Evolutionary conservation across 2,797 vertebrate species (phyloP).

Genomic region (Tenualosa ilisha): DNA sequence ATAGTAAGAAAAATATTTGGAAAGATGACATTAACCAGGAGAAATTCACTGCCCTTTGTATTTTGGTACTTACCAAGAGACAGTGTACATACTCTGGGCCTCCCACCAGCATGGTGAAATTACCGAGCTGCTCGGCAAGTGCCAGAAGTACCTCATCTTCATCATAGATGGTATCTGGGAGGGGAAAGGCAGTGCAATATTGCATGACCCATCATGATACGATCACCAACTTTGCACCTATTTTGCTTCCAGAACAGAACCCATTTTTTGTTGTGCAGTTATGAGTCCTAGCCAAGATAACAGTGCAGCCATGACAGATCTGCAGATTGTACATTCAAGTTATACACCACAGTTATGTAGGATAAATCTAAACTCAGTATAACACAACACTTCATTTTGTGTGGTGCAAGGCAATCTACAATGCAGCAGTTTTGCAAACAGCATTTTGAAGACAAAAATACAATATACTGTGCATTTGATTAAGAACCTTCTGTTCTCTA

Average conservation of each 20-base stretch:
- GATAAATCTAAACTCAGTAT: too few relatives aligned
- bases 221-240: not conserved
- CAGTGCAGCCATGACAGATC: not conserved
- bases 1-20: not conserved
- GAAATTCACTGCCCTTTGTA: not conserved
- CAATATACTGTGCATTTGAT: not conserved
- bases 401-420: too few relatives aligned
- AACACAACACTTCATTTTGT: too few relatives aligned
- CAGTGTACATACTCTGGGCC: conserved; percentile 85
- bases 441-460: too few relatives aligned
- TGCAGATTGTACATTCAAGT: not conserved
- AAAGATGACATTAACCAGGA: not conserved
- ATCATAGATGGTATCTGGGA: conserved; percentile 85
- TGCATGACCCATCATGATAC: not conserved
- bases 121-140: conserved; percentile 84
- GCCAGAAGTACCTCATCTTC: conserved; percentile 86
- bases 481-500: not conserved
- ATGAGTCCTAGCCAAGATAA: not conserved
- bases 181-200: not conserved
- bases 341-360: too few relatives aligned
- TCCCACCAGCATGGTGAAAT: conserved; percentile 84
- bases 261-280: not conserved
- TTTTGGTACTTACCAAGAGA: conserved; percentile 74
- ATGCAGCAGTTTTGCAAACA: too few relatives aligned
- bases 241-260: not conserved